Evolutionary conservation across 2,113 vertebrate species (phyloP).

Genomic region (Gallinago undulata): DNA sequence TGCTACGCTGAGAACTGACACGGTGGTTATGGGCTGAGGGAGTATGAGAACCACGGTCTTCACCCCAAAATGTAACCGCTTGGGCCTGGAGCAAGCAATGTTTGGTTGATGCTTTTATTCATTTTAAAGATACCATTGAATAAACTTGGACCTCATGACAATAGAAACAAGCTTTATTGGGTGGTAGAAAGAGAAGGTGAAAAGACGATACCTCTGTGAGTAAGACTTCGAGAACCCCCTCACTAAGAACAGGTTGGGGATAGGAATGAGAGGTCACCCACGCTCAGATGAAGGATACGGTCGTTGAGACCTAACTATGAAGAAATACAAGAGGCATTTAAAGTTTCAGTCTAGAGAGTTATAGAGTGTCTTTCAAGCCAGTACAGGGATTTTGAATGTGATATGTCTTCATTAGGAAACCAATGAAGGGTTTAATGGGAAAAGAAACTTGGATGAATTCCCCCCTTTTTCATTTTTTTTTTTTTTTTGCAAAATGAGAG

Average conservation of each 20-base stretch:
- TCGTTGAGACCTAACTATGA: not conserved
- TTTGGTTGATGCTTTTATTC: not conserved
- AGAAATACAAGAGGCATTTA: not conserved
- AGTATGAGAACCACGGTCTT: not conserved
- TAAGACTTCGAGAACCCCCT: not conserved
- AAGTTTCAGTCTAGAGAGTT: not conserved
- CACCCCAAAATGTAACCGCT: not conserved
- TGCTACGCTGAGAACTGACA: not conserved
- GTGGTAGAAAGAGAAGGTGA: not conserved
- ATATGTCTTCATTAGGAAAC: not conserved
- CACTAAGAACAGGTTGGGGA: fast-evolving
- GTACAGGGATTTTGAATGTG: not conserved
- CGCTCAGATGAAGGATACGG: not conserved
- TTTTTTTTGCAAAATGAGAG: not conserved
- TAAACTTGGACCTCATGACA: not conserved
- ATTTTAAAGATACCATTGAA: not conserved
- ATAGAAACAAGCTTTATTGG: not conserved
- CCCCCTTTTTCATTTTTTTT: too few relatives aligned
- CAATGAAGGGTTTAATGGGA: not conserved
- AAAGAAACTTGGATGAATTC: not conserved
- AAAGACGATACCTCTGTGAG: not conserved
- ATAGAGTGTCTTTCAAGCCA: not conserved
- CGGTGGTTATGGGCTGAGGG: not conserved
- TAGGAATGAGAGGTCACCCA: not conserved
- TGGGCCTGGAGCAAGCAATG: not conserved